Evolutionary conservation across 2,113 vertebrate species (phyloP).

Genomic region (Anhinga rufa): DNA sequence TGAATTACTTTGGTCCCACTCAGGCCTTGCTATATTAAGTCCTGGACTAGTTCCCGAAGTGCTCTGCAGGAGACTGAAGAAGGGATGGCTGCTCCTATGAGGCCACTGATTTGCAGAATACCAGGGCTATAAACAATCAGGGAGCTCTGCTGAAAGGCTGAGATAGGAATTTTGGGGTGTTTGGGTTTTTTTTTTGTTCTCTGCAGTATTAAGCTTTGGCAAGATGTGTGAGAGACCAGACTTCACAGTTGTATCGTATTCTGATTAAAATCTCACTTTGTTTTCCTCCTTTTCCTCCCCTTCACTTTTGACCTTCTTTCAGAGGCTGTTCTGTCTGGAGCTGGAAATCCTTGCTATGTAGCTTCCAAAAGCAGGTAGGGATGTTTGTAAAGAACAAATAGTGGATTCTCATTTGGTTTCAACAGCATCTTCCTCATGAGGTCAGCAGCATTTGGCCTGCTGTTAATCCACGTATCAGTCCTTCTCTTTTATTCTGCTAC

Average conservation of each 20-base stretch:
- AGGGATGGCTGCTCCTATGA: background rate
- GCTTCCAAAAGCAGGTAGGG: background rate
- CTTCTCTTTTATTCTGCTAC: background rate
- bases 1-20: background rate
- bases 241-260: background rate
- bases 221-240: background rate
- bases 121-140: background rate
- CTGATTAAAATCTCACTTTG: slow-evolving; percentile 17
- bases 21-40: background rate
- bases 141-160: background rate
- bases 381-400: background rate
- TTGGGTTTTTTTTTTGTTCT: background rate
- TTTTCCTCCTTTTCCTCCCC: background rate
- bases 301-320: slow-evolving; percentile 17
- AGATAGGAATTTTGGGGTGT: background rate
- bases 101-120: background rate
- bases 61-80: background rate
- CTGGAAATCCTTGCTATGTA: background rate
- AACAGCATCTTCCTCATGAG: background rate
- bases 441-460: background rate
- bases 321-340: background rate
- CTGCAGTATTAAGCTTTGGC: background rate
- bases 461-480: background rate
- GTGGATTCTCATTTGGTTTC: background rate
- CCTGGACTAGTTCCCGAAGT: background rate